These are phyloP conservation scores for Pedionomus torquatus DNA, from an alignment of 2,113 vertebrate genomes.

Conservation along the genomic window DNA sequence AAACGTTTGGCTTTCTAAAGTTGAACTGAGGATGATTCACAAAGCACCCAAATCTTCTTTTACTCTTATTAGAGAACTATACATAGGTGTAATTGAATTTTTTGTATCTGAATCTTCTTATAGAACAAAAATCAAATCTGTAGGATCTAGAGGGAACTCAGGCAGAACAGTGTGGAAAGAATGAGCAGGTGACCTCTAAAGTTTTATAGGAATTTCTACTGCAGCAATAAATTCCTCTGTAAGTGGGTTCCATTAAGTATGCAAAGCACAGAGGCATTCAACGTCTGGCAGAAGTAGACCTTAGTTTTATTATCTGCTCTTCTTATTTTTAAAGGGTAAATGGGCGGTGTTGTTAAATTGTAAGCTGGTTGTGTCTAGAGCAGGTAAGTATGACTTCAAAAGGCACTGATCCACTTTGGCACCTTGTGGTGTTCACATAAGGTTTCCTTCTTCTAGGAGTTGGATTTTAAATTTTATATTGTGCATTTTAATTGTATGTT, in stretches of 20 bases:
- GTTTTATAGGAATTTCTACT: not conserved
- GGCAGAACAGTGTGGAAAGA: not conserved
- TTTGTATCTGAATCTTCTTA: not conserved
- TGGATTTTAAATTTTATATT: not conserved
- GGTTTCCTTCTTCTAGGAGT: not conserved
- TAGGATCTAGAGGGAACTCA: not conserved
- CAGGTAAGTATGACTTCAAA: not conserved
- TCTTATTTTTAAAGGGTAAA: not conserved
- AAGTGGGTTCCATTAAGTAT: not conserved
- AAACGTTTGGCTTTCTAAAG: not conserved
- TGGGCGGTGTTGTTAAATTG: not conserved
- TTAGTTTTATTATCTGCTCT: not conserved
- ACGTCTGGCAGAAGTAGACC: not conserved
- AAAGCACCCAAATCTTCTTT: not conserved
- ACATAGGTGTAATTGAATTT: not conserved
- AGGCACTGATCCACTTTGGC: not conserved
- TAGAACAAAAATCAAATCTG: not conserved
- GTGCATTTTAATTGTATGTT: not conserved
- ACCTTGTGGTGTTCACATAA: not conserved
- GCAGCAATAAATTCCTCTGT: not conserved
- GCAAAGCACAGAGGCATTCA: not conserved
- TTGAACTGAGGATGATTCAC: not conserved
- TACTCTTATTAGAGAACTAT: rapidly evolving
- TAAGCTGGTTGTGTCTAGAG: not conserved
- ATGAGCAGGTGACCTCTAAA: not conserved